A percentile compares a stretch with the other conserved stretches of the same genome.
Evolutionary conservation across 2,888 invertebrate genomes (phyloP).

Genomic region (Tipula confusa): DNA sequence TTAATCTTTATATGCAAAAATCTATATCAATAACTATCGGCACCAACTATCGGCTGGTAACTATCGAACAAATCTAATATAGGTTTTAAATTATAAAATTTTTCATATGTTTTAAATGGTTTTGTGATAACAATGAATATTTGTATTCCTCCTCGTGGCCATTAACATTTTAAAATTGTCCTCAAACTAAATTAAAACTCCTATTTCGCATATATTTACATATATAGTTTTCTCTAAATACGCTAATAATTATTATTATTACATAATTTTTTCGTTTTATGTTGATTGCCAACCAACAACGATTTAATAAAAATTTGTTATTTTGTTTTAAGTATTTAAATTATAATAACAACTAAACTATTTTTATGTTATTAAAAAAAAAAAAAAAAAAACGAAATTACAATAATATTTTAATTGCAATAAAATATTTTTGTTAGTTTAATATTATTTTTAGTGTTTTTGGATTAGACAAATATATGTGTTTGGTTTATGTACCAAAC

Average conservation of each 20-base stretch:
- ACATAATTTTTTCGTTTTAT: neutral
- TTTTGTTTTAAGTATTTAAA: neutral
- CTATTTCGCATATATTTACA: too few relatives aligned
- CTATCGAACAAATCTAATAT: too few relatives aligned
- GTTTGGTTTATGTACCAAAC: neutral
- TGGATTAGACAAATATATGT: neutral
- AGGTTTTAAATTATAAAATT: too few relatives aligned
- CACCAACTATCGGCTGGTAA: too few relatives aligned
- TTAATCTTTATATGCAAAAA: too few relatives aligned
- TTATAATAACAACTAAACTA: neutral
- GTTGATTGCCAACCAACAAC: neutral
- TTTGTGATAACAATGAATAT: too few relatives aligned
- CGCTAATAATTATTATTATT: neutral
- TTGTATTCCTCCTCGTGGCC: too few relatives aligned
- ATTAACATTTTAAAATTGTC: too few relatives aligned
- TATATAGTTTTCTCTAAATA: too few relatives aligned
- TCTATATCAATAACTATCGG: too few relatives aligned
- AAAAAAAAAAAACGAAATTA: neutral
- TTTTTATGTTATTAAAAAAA: neutral
- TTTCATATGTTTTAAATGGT: too few relatives aligned
- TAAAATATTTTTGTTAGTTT: neutral
- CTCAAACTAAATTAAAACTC: too few relatives aligned
- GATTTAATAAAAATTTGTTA: neutral
- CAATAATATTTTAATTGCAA: neutral
- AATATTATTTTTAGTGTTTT: neutral